phyloP scores from a whole-genome alignment of 2,113 vertebrate genomes.

The Vombatus ursinus region DNA sequence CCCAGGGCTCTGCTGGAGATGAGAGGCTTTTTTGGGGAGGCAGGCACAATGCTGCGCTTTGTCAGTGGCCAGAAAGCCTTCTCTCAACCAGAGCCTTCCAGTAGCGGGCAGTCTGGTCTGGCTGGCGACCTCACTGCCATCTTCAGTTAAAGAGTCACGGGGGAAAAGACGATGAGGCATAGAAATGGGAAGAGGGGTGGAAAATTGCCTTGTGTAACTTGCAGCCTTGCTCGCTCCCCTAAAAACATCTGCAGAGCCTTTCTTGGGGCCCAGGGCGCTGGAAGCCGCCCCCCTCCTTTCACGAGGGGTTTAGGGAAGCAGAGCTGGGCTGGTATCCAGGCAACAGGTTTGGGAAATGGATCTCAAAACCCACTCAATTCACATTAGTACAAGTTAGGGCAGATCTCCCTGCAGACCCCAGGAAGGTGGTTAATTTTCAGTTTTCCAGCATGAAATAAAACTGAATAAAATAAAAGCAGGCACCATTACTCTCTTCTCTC shows the following conservation, averaged over 20 bases:
- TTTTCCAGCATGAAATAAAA: neutral
- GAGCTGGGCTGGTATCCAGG: neutral
- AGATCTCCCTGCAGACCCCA: neutral
- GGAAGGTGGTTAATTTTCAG: neutral
- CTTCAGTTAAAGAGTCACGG: neutral
- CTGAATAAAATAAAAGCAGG: neutral
- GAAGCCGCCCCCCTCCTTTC: neutral
- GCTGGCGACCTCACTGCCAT: neutral
- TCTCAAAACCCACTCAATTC: neutral
- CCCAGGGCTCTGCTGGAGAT: neutral
- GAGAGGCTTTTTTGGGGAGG: neutral
- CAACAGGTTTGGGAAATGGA: neutral
- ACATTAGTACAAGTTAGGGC: neutral
- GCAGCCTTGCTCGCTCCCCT: neutral
- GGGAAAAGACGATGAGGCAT: neutral
- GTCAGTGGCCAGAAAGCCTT: neutral
- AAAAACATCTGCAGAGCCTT: neutral
- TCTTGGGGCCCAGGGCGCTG: neutral
- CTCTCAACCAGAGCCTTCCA: neutral
- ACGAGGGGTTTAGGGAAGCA: neutral
- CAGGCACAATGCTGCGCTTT: neutral
- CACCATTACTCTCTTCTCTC: neutral
- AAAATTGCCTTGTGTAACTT: neutral
- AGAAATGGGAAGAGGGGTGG: neutral
- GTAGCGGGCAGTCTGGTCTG: neutral